Conservation (phyloP, 1,140 invertebrate genomes). For the Drosophila kurseongensis region DNA sequence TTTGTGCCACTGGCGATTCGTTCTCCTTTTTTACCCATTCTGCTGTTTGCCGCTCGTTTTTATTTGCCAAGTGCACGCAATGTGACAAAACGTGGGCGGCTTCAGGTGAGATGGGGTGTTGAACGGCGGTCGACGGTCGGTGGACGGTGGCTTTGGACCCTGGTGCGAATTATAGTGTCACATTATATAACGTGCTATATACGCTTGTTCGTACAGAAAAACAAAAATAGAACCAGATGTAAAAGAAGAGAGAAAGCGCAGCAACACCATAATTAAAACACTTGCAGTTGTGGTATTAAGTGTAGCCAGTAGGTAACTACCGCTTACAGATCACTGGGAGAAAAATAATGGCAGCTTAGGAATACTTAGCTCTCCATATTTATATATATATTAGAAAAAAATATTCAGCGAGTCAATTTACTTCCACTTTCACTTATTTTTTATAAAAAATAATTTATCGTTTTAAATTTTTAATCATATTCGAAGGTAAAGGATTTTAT, state of each 20-base stretch:
- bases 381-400: no score
- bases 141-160: constrained; percentile 19
- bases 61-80: constrained; percentile 79
- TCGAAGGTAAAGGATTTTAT: no score
- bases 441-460: no score
- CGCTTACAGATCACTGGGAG: constrained; percentile 3
- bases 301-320: constrained; percentile 25
- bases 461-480: no score
- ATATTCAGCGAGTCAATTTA: no score
- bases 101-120: background rate
- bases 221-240: constrained; percentile 25
- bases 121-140: background rate
- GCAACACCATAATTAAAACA: constrained; percentile 40
- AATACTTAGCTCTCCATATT: background rate
- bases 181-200: constrained; percentile 51
- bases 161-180: constrained; percentile 72
- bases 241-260: background rate
- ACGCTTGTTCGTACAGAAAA: constrained; percentile 11
- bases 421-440: no score
- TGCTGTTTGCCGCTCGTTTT: constrained; percentile 38
- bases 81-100: constrained; percentile 61
- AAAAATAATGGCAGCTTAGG: background rate
- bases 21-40: constrained; percentile 1
- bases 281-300: constrained; percentile 37
- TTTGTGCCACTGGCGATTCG: constrained; percentile 54